phyloP scores from a whole-genome alignment of 2,888 invertebrate genomes.

The Cantharis nigra region DNA sequence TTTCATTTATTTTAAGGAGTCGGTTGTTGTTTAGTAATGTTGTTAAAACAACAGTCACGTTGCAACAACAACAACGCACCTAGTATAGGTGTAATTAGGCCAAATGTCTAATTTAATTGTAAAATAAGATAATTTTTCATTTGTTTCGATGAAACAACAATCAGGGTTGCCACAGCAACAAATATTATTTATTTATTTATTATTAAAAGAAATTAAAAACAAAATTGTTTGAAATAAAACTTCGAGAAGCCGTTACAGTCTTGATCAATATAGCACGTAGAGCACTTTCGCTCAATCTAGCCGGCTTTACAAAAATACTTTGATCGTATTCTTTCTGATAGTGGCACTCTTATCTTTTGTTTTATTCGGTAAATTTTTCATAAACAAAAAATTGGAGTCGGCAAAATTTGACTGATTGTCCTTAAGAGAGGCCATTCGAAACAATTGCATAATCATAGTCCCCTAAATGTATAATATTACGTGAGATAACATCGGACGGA shows the following conservation, averaged over 20 bases:
- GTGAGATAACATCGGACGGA: constrained; percentile 47
- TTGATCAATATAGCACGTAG: not conserved
- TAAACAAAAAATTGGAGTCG: not conserved
- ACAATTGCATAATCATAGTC: constrained; percentile 52
- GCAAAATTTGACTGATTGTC: not conserved
- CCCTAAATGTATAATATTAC: constrained; percentile 43
- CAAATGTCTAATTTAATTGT: too few species aligned
- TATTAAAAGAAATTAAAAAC: not conserved
- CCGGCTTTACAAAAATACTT: not conserved
- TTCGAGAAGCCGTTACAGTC: not conserved
- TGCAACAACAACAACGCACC: not conserved
- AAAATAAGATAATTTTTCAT: too few species aligned
- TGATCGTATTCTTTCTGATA: not conserved
- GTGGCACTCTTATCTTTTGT: not conserved
- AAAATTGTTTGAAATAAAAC: not conserved
- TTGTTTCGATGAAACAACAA: not conserved
- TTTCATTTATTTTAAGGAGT: too few species aligned
- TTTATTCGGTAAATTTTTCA: not conserved
- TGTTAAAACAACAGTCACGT: not conserved
- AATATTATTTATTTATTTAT: not conserved
- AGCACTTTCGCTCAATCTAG: not conserved
- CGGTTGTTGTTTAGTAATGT: not conserved
- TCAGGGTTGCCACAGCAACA: not conserved
- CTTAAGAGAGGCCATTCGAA: constrained; percentile 24
- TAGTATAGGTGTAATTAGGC: too few species aligned